Evolutionary conservation across 2,797 vertebrate species (phyloP), one percentile per base, ranked within the genome.

Genomic region (Scolopax rusticola): DNA sequence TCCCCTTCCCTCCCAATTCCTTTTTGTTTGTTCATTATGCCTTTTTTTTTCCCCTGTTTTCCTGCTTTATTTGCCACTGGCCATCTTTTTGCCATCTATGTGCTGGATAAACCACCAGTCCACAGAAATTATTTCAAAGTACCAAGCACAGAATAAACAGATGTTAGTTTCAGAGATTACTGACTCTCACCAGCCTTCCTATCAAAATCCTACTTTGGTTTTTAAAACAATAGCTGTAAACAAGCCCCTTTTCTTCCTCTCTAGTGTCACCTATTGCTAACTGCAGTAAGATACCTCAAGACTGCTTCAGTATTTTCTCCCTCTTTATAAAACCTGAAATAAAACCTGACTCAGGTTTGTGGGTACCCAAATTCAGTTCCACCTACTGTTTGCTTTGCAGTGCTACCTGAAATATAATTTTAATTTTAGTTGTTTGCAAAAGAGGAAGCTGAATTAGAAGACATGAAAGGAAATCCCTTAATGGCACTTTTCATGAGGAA

Each of bases 321-420:
- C 78, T 95, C 68, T 53, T 90, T 89, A 84, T 23, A 82, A 48
- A 40, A 61, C 43, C 38, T 47, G 54, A 84, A 83, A 79, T 86
- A 92, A 90, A 91, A 86, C 78, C 79, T 69, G 70, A 57, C 70
- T 89, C 50, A 73, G 75, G 86, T 84, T 92, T 70, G 51, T 50
- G 85, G 77, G 71, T 80, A 93, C 57, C 51, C 83, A 96, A 96
- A 88, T 51, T 86, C 70, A 84, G 59, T 51, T 80, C 85, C 56
- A 84, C 54, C 69, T 95, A 48, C 92, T 73, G 63, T 74, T 84
- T 84, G 73, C 77, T 91, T 92, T 76, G 65, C 77, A 89, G 1
- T 15, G 43, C 40, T 73, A 57, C 77, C 89, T 91, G 89, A 96
- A 96, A 93, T 93, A 91, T 6, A 17, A 73, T 76, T 83, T 95